A percentile compares a stretch with the other conserved stretches of the same genome.
Evolutionary conservation across 2,797 vertebrate species (phyloP).

Genomic region (Molossus alvarezi): DNA sequence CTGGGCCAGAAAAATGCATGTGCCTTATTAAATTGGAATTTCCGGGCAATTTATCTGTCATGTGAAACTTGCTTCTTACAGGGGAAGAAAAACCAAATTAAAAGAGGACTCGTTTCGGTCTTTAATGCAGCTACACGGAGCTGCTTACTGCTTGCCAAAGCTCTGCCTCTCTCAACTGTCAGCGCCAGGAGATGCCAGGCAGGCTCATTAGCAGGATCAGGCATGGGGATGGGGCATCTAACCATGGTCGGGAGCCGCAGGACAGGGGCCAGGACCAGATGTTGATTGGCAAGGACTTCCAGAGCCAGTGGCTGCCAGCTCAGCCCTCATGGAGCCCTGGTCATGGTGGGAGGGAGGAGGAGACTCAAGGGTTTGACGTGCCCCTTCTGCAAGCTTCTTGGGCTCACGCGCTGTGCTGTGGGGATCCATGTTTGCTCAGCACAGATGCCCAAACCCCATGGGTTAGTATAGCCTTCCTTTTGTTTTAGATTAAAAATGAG

Average conservation of each 20-base stretch:
- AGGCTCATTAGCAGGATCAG: background rate
- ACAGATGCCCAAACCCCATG: background rate
- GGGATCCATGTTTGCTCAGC: background rate
- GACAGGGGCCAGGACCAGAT: background rate
- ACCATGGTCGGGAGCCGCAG: background rate
- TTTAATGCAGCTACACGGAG: background rate
- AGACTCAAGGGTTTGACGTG: background rate
- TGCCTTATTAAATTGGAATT: conserved; percentile 84
- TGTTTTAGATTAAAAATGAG: background rate
- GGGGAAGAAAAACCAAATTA: conserved; percentile 78
- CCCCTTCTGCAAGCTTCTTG: background rate
- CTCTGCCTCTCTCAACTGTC: background rate
- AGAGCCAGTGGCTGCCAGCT: background rate
- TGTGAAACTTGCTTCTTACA: conserved; percentile 82
- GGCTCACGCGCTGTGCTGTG: background rate
- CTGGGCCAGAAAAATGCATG: conserved; percentile 73
- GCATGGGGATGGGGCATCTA: background rate
- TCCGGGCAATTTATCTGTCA: conserved; percentile 84
- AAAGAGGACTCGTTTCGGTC: conserved; percentile 64
- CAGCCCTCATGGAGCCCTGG: rapidly evolving
- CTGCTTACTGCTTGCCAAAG: background rate
- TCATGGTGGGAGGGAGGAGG: background rate
- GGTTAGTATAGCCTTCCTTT: background rate
- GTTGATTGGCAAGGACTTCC: background rate
- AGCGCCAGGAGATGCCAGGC: rapidly evolving